A percentile compares a stretch with the other conserved stretches of the same genome.
Conservation (phyloP, 2,888 invertebrate genomes). For the Tenthredo scrophulariae region DNA sequence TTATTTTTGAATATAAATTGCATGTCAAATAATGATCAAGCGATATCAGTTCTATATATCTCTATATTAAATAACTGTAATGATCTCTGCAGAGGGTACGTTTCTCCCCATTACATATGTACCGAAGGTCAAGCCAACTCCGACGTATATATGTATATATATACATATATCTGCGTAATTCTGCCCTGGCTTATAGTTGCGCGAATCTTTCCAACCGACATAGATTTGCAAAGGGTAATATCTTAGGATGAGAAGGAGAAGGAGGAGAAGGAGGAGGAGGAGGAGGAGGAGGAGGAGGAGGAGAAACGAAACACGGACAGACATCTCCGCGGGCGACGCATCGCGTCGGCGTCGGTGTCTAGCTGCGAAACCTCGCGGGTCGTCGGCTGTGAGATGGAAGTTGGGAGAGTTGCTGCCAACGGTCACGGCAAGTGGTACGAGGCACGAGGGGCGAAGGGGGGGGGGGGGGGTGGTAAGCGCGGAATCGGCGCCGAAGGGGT, state of each 20-base stretch:
- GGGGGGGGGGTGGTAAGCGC: conserved; percentile 55
- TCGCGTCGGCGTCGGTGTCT: conserved; percentile 54
- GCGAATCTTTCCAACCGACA: conserved; percentile 59
- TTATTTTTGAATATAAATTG: neutral
- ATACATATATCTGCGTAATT: neutral
- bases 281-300: neutral
- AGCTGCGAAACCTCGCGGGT: conserved; percentile 23
- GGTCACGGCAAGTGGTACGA: conserved; percentile 11
- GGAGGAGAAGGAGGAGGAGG: no score
- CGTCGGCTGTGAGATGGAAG: neutral
- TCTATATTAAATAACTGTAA: neutral
- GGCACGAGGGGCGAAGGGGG: conserved; percentile 54
- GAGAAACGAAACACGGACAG: conserved; percentile 9
- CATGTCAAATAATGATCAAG: neutral
- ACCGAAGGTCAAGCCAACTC: neutral
- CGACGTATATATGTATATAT: neutral
- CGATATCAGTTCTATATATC: neutral
- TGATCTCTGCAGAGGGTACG: neutral
- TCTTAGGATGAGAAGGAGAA: no score
- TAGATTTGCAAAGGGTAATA: conserved; percentile 59
- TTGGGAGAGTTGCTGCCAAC: neutral
- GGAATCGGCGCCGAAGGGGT: conserved; percentile 49
- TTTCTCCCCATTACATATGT: neutral
- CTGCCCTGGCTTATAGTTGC: conserved; percentile 3
- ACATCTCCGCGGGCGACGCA: conserved; percentile 54